Evolutionary conservation across 1,140 invertebrate genomes (phyloP), one percentile per base, ranked within the genome.

Genomic region (Potamilus streckersoni): DNA sequence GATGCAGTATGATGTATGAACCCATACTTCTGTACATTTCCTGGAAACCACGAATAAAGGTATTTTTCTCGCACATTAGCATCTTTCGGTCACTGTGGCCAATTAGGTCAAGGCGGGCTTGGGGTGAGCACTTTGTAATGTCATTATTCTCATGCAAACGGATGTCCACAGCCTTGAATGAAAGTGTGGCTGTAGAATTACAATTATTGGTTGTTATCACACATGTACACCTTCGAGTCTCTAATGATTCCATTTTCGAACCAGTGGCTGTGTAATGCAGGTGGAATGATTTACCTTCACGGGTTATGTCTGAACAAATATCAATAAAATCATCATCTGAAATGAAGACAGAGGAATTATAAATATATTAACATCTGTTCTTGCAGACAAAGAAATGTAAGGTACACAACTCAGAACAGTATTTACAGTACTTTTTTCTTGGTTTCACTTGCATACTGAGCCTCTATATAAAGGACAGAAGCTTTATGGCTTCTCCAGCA

Each of bases 291-390:
- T 57, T 23, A 13, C 69, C 75, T 38, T 69, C 68, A 31, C 71
- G 58, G 6, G 62, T 67, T 15, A 68, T 69, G 63, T 76, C 63
- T 2, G 69, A 63, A 59, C 75, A 76, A 14, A 76, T 65, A 58
- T 76, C 75, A 38, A 76, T 72, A 58, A 76, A 76, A 13, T 58
- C 60, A 58, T 71, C 23, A 64, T 72, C 75, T 76, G 70, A 61
- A 76, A 76, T 31, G 38, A 49, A 49, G 38, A 49, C 38, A 49
- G 38, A 49, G 38, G 38, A 49, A 49, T 49, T 8, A 0, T 49
- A 49, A 49, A 49, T 49, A 49, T 6, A 49, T 6, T 49, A 49
- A 49, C 38, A 49, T 8, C 3, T 49, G 38, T 49, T 49, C 11
- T 49, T 6, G 6, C 38, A 49, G 38, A 49, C 38, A 49, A 49